A percentile compares a stretch with the other conserved stretches of the same genome.
Conservation (phyloP, 1,140 invertebrate species). For the Oryzaephilus surinamensis region DNA sequence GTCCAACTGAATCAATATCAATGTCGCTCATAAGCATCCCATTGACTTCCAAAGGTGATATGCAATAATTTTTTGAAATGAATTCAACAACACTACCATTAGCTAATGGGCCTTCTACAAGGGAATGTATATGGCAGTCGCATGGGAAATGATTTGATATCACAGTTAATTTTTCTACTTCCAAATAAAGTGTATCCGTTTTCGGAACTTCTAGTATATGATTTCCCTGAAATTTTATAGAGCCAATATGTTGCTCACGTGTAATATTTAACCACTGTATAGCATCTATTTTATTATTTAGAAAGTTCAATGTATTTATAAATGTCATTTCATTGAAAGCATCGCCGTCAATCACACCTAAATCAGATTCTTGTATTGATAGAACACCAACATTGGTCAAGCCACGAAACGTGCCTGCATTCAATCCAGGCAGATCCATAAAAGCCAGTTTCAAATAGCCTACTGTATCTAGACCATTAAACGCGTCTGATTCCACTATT, state of each 20-base stretch:
- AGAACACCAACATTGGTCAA: constrained; percentile 60
- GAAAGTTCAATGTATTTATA: constrained; percentile 58
- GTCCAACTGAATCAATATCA: constrained; percentile 54
- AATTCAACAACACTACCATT: constrained; percentile 55
- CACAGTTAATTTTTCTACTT: constrained; percentile 55
- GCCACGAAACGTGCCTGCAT: constrained; percentile 56
- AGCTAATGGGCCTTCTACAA: constrained; percentile 60
- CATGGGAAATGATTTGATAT: constrained; percentile 72
- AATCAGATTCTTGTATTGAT: constrained; percentile 66
- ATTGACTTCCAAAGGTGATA: constrained; percentile 70
- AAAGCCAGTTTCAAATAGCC: constrained; percentile 65
- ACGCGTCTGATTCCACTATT: constrained; percentile 63
- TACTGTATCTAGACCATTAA: constrained; percentile 67
- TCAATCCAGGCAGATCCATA: constrained; percentile 63
- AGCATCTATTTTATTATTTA: constrained; percentile 74
- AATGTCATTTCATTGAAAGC: constrained; percentile 60
- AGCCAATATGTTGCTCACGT: constrained; percentile 53
- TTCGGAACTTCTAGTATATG: constrained; percentile 65
- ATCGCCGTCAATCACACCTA: constrained; percentile 57
- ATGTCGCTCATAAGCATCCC: constrained; percentile 59
- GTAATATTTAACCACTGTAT: constrained; percentile 60
- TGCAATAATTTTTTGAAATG: constrained; percentile 67
- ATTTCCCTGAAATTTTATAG: constrained; percentile 64
- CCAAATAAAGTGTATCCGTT: constrained; percentile 50
- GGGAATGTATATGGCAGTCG: constrained; percentile 66